These are phyloP conservation scores for Gopherus evgoodei DNA, from an alignment of 2,113 vertebrate genomes.

Conservation along the genomic window DNA sequence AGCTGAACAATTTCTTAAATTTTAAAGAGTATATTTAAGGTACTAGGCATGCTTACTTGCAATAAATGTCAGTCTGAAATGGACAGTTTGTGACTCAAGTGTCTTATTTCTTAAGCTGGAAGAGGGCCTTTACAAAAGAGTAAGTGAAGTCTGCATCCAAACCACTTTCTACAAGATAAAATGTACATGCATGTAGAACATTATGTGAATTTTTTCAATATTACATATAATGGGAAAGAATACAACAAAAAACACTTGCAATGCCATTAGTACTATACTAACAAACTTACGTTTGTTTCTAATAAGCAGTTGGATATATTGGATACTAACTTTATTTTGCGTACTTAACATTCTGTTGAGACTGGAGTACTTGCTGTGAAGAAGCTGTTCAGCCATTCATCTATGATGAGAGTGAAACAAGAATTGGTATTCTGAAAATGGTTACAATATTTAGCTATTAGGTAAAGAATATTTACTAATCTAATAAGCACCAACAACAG, in stretches of 20 bases:
- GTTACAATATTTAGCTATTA: not conserved
- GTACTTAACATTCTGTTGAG: not conserved
- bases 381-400: not conserved
- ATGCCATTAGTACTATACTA: not conserved
- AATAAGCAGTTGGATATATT: not conserved
- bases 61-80: slow-evolving; percentile 45
- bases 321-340: not conserved
- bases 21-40: not conserved
- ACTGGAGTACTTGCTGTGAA: not conserved
- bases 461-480: not conserved
- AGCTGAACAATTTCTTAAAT: not conserved
- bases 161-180: not conserved
- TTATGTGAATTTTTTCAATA: not conserved
- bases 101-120: fast-evolving
- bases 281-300: not conserved
- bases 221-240: not conserved
- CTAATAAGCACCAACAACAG: not conserved
- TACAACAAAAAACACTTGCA: not conserved
- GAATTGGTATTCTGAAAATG: not conserved
- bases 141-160: not conserved
- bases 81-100: fast-evolving
- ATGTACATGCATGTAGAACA: not conserved
- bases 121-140: fast-evolving
- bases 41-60: not conserved
- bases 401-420: not conserved